A percentile compares a stretch with the other conserved stretches of the same genome.
These are phyloP conservation scores for Lampris incognitus DNA, from an alignment of 2,113 vertebrate genomes.

Conservation along the genomic window DNA sequence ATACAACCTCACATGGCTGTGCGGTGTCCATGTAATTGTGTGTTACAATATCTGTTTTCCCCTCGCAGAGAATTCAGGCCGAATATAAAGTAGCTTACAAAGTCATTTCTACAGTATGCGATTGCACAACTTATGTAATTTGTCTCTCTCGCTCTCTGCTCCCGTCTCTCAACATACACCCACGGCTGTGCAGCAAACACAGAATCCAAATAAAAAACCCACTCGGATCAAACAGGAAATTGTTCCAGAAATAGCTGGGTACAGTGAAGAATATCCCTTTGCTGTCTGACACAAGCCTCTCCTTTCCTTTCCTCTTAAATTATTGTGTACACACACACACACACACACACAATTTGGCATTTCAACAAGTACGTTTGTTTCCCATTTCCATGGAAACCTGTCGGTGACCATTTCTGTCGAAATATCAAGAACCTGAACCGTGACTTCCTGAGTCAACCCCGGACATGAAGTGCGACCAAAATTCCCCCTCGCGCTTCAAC, in stretches of 20 bases:
- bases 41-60: background rate
- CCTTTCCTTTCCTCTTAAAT: background rate
- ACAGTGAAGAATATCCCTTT: background rate
- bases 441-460: slow-evolving; percentile 21
- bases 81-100: too few relatives aligned
- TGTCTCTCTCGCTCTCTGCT: too few relatives aligned
- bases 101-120: too few relatives aligned
- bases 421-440: slow-evolving; percentile 32
- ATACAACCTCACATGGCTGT: background rate
- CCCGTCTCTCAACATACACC: too few relatives aligned
- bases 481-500: slow-evolving; percentile 10
- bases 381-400: slow-evolving; percentile 36
- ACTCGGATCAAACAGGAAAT: slow-evolving; percentile 57
- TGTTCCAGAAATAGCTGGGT: slow-evolving; percentile 52
- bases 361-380: slow-evolving; percentile 63
- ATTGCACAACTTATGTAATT: too few relatives aligned
- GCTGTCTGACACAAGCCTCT: slow-evolving; percentile 30
- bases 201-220: background rate
- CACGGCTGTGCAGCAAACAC: too few relatives aligned
- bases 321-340: background rate
- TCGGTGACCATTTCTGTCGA: slow-evolving; percentile 42
- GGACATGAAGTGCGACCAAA: background rate
- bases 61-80: background rate
- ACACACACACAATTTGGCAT: slow-evolving; percentile 38
- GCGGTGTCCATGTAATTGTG: background rate